Evolutionary conservation across 2,113 vertebrate genomes (phyloP).

Genomic region (Petromus typicus): DNA sequence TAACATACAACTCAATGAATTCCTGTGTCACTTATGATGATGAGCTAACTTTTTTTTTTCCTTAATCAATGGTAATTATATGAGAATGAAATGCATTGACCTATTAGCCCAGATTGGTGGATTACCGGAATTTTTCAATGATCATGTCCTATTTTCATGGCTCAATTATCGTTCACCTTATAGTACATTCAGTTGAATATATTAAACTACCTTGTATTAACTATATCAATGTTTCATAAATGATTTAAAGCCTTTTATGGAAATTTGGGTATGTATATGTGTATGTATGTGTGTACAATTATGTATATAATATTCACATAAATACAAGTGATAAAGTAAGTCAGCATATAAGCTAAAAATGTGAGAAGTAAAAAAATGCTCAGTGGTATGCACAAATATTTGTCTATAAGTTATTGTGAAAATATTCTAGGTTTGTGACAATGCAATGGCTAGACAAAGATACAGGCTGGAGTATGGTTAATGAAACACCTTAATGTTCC

Average conservation of each 20-base stretch:
- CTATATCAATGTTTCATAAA: not conserved
- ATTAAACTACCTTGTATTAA: not conserved
- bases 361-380: not conserved
- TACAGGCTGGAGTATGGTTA: not conserved
- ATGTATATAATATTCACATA: not conserved
- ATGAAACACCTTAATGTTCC: constrained; percentile 4
- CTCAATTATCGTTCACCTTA: not conserved
- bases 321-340: not conserved
- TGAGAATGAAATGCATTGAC: not conserved
- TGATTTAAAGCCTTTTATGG: not conserved
- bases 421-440: not conserved
- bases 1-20: not conserved
- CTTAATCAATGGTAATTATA: not conserved
- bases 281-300: accelerated
- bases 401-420: not conserved
- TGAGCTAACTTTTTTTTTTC: not conserved
- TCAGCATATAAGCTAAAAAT: not conserved
- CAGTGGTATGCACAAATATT: not conserved
- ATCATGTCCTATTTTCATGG: not conserved
- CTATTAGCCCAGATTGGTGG: not conserved
- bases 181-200: not conserved
- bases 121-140: constrained; percentile 15
- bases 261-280: not conserved
- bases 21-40: not conserved
- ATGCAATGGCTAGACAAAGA: not conserved